Percentiles rank a stretch among this genome's conserved stretches.
phyloP scores from a whole-genome alignment of 2,113 vertebrate species.

The Fregetta grallaria region DNA sequence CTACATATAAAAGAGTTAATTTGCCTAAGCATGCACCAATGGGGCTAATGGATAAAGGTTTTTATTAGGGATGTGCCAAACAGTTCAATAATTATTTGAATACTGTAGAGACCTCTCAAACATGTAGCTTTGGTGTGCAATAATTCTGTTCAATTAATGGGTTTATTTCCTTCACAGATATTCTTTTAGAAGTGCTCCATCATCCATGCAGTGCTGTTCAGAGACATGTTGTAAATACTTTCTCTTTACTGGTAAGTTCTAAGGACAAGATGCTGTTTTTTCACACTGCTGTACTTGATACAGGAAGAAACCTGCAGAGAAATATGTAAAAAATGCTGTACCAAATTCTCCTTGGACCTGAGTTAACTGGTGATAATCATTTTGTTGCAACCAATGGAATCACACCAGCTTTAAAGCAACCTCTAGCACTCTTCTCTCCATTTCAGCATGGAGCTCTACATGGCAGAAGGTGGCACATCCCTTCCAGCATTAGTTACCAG shows the following conservation, averaged over 20 bases:
- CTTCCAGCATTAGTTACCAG: neutral
- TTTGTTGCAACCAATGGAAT: neutral
- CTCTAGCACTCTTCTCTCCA: neutral
- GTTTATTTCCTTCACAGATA: constrained; percentile 60
- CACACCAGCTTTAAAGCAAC: neutral
- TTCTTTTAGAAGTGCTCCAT: constrained; percentile 43
- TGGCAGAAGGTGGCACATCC: neutral
- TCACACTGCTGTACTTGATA: neutral
- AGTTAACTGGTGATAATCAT: neutral
- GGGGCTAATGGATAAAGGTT: constrained; percentile 63
- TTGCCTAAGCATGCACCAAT: constrained; percentile 60
- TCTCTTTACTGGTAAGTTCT: neutral
- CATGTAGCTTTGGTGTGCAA: constrained; percentile 23
- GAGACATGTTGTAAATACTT: constrained; percentile 21
- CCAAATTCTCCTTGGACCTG: neutral
- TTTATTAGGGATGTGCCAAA: constrained; percentile 67
- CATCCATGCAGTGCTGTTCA: constrained; percentile 34
- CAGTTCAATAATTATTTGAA: constrained; percentile 54
- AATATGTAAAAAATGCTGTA: neutral
- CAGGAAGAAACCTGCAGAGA: neutral
- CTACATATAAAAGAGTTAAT: constrained; percentile 72
- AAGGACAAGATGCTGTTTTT: neutral
- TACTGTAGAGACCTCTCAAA: constrained; percentile 52
- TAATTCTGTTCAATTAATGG: constrained; percentile 65
- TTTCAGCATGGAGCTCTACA: neutral